A percentile compares a stretch with the other conserved stretches of the same genome.
Conservation (phyloP, 2,888 invertebrate species). For the Thumatha senex region DNA sequence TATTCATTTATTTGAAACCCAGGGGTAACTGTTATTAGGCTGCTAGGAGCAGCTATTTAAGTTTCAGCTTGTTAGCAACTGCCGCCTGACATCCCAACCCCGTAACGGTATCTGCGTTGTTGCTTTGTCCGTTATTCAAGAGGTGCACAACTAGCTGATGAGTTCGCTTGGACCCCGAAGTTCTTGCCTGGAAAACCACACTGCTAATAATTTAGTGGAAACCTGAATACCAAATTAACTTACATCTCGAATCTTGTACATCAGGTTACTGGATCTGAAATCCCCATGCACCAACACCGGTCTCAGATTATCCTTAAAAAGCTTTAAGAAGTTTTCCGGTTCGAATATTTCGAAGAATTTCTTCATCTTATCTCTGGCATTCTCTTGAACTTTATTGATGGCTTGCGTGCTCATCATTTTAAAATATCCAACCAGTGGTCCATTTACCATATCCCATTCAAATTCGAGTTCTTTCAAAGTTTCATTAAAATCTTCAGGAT, state of each 20-base stretch:
- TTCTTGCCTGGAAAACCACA: too few relatives aligned
- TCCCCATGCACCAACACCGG: constrained; percentile 30
- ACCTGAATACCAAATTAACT: constrained; percentile 3
- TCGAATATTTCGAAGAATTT: neutral
- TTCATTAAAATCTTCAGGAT: constrained; percentile 29
- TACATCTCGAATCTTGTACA: constrained; percentile 33
- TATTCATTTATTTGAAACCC: too few relatives aligned
- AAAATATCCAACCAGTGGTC: neutral
- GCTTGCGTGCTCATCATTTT: neutral
- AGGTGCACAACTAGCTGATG: too few relatives aligned
- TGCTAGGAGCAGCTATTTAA: too few relatives aligned
- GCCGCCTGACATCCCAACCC: too few relatives aligned
- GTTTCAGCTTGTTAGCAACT: too few relatives aligned
- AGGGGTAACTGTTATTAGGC: too few relatives aligned
- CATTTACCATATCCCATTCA: neutral
- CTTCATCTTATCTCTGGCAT: neutral
- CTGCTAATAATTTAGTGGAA: too few relatives aligned
- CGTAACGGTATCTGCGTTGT: too few relatives aligned
- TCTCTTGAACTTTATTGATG: neutral
- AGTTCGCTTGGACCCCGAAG: too few relatives aligned
- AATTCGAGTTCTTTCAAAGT: neutral
- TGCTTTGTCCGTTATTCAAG: too few relatives aligned
- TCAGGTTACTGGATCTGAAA: constrained; percentile 39
- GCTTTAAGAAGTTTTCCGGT: neutral
- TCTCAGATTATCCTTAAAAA: neutral